Evolutionary conservation across 2,888 invertebrate species (phyloP).

Genomic region (Nomada hirtipes): DNA sequence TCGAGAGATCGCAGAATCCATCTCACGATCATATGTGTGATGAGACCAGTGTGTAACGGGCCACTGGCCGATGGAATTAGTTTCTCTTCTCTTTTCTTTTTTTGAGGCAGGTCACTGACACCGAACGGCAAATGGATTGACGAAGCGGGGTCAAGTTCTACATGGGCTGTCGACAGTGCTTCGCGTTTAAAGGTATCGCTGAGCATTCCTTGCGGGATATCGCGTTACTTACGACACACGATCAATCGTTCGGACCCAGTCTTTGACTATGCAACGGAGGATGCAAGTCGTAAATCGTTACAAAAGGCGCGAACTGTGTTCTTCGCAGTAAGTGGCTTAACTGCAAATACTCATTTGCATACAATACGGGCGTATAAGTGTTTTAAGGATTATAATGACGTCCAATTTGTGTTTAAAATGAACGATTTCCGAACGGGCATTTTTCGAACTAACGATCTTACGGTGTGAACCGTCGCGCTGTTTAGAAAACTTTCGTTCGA

Average conservation of each 20-base stretch:
- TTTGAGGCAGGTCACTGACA: constrained; percentile 73
- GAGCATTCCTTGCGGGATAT: constrained; percentile 74
- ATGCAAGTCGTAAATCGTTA: constrained; percentile 50
- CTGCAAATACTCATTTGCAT: constrained; percentile 4
- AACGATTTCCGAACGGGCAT: too few relatives aligned
- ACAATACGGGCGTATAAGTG: background rate
- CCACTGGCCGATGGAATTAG: constrained; percentile 58
- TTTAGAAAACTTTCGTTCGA: background rate
- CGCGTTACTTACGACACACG: constrained; percentile 66
- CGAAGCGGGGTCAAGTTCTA: constrained; percentile 62
- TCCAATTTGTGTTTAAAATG: background rate
- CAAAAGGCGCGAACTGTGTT: constrained; percentile 44
- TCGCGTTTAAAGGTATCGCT: constrained; percentile 64
- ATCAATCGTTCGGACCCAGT: constrained; percentile 49
- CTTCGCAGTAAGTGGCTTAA: constrained; percentile 22
- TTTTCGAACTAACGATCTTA: background rate
- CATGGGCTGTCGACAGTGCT: constrained; percentile 52
- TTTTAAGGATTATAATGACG: background rate
- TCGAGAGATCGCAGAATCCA: constrained; percentile 36
- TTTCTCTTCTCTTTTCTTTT: constrained; percentile 69
- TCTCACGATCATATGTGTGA: constrained; percentile 32
- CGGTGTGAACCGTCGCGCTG: background rate
- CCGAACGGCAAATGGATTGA: constrained; percentile 58
- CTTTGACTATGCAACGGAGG: constrained; percentile 50
- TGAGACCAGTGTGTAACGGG: constrained; percentile 57